Base-by-base conservation (phyloP, 2,888 invertebrate genomes). In the Yponomeuta evonymella region DNA sequence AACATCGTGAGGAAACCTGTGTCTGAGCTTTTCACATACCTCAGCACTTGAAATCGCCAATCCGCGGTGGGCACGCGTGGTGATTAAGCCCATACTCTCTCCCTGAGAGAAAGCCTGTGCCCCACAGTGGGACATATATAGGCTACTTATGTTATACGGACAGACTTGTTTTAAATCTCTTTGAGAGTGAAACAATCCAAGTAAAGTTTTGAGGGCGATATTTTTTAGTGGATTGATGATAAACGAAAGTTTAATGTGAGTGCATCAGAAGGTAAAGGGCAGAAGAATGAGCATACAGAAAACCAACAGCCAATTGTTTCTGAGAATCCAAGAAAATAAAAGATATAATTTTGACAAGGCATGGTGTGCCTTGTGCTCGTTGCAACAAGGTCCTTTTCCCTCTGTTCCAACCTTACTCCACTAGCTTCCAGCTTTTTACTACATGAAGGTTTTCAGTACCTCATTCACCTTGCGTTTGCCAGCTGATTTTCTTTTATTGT, bases 401-500 rank as follows among this genome's bases (percentile, higher is more conserved):
- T 87, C 86, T 87, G 87, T 82, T 81, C 12, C 62, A 10, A 33
- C 15, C 9, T 9, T 23, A 69, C 12, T 10, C 12, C n/a, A 12
- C 11, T 15, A 64, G 2, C 12, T 29, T 48, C 30, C 23, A 29
- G 48, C 43, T 68, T 30, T 51, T 77, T 77, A 87, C 88, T 88
- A 90, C 87, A 85, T 90, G 87, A 90, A 90, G 90, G 91, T 90
- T 89, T 90, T 90, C 90, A 89, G 90, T 92, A 92, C 92, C 92
- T 92, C 92, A 90, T 90, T 93, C 79, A 88, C 90, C 81, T 86
- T 90, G 84, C 92, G 93, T 80, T 90, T 92, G 81, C 93, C 90
- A 70, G 91, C 87, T 71, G 88, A 86, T 88, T 92, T 94, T 79
- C 93, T 93, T 82, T 93, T 91, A 81, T 90, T 89, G 74, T 93